A percentile compares a stretch with the other conserved stretches of the same genome.
These are phyloP conservation scores for Andrena cerasifolii DNA, from an alignment of 1,140 invertebrate species.

Conservation along the genomic window DNA sequence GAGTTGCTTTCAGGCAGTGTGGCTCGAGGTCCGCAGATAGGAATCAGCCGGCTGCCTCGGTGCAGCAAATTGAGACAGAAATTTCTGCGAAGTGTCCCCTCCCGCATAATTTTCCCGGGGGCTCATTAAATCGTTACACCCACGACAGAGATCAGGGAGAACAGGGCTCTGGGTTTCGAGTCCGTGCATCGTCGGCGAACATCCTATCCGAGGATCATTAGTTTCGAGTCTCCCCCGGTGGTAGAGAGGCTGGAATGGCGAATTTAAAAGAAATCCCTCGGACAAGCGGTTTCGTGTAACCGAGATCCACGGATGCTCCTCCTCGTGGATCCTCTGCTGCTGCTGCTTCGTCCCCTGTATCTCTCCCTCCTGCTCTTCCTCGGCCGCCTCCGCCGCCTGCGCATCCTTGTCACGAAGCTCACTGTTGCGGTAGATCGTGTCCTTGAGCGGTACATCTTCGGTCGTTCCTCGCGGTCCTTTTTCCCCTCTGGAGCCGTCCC, in stretches of 20 bases:
- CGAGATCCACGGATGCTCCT: constrained; percentile 39
- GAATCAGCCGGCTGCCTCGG: neutral
- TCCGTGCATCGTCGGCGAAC: neutral
- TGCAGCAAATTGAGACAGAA: neutral
- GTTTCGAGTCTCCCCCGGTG: constrained; percentile 33
- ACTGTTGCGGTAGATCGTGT: constrained; percentile 69
- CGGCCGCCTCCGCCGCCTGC: constrained; percentile 8
- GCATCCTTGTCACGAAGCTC: constrained; percentile 66
- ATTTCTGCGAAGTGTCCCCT: constrained; percentile 45
- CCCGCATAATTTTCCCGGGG: constrained; percentile 25
- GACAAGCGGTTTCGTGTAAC: constrained; percentile 61
- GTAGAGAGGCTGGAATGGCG: constrained; percentile 18
- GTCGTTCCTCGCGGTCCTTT: constrained; percentile 42
- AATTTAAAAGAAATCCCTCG: constrained; percentile 45
- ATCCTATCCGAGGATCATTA: constrained; percentile 20
- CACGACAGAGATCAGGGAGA: constrained; percentile 5
- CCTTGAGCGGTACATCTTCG: constrained; percentile 65
- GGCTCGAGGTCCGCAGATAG: too few relatives aligned
- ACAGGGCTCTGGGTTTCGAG: neutral
- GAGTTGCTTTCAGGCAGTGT: too few relatives aligned
- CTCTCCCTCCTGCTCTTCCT: constrained; percentile 17
- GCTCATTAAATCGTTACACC: constrained; percentile 43
- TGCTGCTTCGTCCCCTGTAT: neutral
- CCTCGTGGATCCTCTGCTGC: neutral
- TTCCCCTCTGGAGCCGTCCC: constrained; percentile 7